A percentile compares a stretch with the other conserved stretches of the same genome.
phyloP scores from a whole-genome alignment of 2,797 vertebrate species.

The Chelon labrosus region DNA sequence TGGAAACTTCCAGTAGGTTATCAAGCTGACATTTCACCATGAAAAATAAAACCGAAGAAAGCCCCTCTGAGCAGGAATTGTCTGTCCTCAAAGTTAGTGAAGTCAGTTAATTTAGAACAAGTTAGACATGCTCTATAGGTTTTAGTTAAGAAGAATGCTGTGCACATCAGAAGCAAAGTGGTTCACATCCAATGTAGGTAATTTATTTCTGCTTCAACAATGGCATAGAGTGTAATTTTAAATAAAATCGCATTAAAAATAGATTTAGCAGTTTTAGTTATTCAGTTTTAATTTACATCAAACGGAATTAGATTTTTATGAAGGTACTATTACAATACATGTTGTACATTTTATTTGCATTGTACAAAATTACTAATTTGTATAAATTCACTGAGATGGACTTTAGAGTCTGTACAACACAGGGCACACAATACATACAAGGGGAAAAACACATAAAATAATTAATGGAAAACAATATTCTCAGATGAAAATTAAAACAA shows the following conservation, averaged over 20 bases:
- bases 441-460: not conserved
- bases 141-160: not conserved
- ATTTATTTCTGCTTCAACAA: not conserved
- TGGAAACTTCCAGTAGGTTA: too few species aligned
- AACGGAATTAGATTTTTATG: not conserved
- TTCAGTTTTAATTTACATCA: not conserved
- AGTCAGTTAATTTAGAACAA: too few species aligned
- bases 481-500: not conserved
- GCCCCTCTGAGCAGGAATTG: too few species aligned
- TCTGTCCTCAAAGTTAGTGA: too few species aligned
- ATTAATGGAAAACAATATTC: not conserved
- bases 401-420: too few species aligned
- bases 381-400: not conserved
- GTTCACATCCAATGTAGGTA: not conserved
- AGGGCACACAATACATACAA: not conserved
- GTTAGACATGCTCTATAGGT: too few species aligned
- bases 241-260: not conserved
- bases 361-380: not conserved
- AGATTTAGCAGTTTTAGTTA: not conserved
- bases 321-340: not conserved
- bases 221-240: not conserved
- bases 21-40: too few species aligned
- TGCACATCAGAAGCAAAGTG: not conserved
- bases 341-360: not conserved
- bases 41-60: too few species aligned